Conservation (phyloP, 2,888 invertebrate genomes). For the Mythimna impura region DNA sequence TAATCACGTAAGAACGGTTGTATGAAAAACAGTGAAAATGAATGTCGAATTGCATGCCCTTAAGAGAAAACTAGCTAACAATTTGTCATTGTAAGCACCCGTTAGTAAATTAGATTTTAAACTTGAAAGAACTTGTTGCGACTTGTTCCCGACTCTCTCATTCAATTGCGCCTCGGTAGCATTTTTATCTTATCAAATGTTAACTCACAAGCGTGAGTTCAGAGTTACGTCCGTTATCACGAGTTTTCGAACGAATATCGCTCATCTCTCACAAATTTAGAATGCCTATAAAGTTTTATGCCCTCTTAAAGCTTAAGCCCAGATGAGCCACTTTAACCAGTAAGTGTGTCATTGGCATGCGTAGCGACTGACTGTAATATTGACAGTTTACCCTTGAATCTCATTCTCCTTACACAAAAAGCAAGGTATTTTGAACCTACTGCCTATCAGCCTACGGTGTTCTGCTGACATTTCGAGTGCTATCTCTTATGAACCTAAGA, state of each 20-base stretch:
- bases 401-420: too few species aligned
- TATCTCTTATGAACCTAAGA: too few species aligned
- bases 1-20: too few species aligned
- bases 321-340: constrained; percentile 9
- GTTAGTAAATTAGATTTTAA: constrained; percentile 33
- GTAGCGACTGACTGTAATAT: constrained; percentile 31
- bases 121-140: constrained; percentile 27
- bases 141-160: constrained; percentile 45
- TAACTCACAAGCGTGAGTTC: constrained; percentile 48
- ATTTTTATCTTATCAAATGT: constrained; percentile 58
- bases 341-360: constrained; percentile 38
- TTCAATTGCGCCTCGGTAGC: constrained; percentile 50
- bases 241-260: constrained; percentile 50
- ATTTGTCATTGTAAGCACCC: constrained; percentile 11
- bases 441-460: too few species aligned
- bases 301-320: constrained; percentile 18
- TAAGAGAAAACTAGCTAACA: background rate
- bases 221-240: constrained; percentile 45
- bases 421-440: too few species aligned
- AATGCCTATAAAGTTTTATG: constrained; percentile 44
- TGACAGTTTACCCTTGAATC: constrained; percentile 15
- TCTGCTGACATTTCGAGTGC: too few species aligned
- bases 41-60: background rate
- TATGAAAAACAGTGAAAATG: too few species aligned
- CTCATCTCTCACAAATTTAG: constrained; percentile 24